Evolutionary conservation across 2,113 vertebrate species (phyloP).

Genomic region (Dinomys branickii): DNA sequence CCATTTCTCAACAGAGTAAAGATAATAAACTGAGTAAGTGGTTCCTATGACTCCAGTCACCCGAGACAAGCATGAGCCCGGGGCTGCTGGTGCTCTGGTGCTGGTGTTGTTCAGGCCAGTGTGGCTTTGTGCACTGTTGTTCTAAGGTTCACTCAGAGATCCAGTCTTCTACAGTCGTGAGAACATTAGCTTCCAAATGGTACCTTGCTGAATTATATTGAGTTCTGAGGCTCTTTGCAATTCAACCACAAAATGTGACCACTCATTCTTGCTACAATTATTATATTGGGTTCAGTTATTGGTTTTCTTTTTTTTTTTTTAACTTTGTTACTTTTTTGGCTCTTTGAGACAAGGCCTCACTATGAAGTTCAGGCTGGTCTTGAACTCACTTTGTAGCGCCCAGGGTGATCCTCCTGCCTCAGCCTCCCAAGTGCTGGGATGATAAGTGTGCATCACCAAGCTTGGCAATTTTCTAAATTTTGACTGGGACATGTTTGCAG

Average conservation of each 20-base stretch:
- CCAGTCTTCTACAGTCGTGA: neutral
- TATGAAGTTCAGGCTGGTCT: neutral
- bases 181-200: neutral
- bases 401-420: neutral
- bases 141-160: neutral
- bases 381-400: too few relatives aligned
- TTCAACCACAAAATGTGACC: neutral
- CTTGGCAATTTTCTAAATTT: neutral
- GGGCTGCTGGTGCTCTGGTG: neutral
- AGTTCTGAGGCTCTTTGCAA: neutral
- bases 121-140: too few relatives aligned
- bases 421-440: neutral
- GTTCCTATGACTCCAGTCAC: too few relatives aligned
- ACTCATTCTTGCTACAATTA: neutral
- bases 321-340: too few relatives aligned
- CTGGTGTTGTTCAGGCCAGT: fast-evolving
- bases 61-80: neutral
- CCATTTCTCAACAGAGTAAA: constrained; percentile 21
- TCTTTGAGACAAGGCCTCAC: neutral
- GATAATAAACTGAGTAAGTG: neutral
- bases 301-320: neutral
- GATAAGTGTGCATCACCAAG: neutral
- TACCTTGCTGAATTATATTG: neutral
- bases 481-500: neutral
- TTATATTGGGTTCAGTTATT: neutral